phyloP scores from a whole-genome alignment of 2,113 vertebrate genomes.

The Callorhinus ursinus region DNA sequence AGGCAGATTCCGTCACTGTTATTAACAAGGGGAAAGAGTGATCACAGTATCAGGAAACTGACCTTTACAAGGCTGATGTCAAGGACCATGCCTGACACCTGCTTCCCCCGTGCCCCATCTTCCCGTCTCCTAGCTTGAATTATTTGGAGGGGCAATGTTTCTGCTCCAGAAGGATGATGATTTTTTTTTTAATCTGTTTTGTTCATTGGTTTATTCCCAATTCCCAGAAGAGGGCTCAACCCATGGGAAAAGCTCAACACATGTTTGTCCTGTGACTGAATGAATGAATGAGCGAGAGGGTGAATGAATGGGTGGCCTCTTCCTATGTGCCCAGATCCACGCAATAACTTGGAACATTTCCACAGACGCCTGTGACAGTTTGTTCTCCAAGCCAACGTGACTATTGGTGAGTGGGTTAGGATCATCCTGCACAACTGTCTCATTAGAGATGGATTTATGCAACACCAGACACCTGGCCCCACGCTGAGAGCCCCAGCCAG shows the following conservation, averaged over 20 bases:
- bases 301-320: no score
- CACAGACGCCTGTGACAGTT: neutral
- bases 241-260: neutral
- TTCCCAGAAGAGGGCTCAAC: neutral
- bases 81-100: neutral
- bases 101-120: neutral
- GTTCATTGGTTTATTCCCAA: neutral
- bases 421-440: neutral
- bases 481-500: neutral
- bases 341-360: neutral
- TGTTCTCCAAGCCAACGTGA: neutral
- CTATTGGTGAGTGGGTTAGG: neutral
- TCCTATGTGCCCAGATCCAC: neutral
- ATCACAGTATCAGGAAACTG: neutral
- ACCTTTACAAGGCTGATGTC: neutral
- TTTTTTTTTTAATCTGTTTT: neutral
- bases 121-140: neutral
- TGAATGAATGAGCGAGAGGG: neutral
- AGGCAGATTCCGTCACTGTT: no score
- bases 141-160: neutral
- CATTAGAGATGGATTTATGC: conserved; percentile 69
- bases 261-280: neutral
- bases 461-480: neutral
- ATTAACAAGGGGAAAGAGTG: neutral
- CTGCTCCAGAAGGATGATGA: neutral